phyloP scores from a whole-genome alignment of 2,888 invertebrate genomes.

The Himalopsyche kuldschensis region DNA sequence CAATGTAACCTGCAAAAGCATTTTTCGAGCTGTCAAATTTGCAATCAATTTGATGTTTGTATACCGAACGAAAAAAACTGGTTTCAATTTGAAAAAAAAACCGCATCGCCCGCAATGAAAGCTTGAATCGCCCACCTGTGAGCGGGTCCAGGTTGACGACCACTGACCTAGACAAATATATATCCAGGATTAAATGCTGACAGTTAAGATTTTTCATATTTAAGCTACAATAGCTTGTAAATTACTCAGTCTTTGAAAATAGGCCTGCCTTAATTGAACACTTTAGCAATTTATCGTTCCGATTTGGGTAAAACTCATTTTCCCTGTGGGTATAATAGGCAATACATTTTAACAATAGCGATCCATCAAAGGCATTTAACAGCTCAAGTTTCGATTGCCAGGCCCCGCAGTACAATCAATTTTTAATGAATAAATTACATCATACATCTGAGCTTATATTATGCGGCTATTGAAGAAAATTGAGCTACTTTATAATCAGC shows the following conservation, averaged over 20 bases:
- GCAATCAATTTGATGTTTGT: no score
- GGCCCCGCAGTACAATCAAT: slow-evolving; percentile 18
- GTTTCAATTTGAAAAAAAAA: no score
- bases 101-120: no score
- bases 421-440: slow-evolving; percentile 24
- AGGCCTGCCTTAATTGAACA: neutral
- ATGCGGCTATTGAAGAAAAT: neutral
- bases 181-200: no score
- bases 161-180: no score
- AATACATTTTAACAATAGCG: neutral
- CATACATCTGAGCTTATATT: slow-evolving; percentile 3
- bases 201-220: no score
- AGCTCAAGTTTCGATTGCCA: neutral
- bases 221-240: neutral
- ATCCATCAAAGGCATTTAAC: slow-evolving; percentile 17
- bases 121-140: no score
- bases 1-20: no score
- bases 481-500: neutral
- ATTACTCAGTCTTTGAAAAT: neutral
- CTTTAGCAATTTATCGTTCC: neutral
- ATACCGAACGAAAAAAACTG: no score
- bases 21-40: no score
- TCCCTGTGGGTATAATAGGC: neutral
- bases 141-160: no score
- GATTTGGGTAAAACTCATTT: neutral